phyloP scores from a whole-genome alignment of 2,888 invertebrate species.

The Dascillus cervinus region DNA sequence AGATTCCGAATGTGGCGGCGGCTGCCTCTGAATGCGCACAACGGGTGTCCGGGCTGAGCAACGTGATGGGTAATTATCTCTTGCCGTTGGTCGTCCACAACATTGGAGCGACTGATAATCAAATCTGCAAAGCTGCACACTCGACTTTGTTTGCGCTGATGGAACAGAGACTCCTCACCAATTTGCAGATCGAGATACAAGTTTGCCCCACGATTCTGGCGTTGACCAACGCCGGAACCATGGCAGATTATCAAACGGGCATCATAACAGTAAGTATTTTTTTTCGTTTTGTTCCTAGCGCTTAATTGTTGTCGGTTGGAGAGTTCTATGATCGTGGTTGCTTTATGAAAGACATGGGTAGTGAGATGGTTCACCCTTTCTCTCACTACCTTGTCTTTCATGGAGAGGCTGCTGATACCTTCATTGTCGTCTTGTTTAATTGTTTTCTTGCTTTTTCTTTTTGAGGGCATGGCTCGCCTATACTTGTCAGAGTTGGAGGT shows the following conservation, averaged over 20 bases:
- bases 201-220: conserved; percentile 58
- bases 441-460: not conserved
- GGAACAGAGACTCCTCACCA: conserved; percentile 55
- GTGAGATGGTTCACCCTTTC: conserved; percentile 79
- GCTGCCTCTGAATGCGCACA: conserved; percentile 48
- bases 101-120: conserved; percentile 51
- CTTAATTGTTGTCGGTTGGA: not conserved
- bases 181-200: conserved; percentile 53
- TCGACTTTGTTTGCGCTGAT: conserved; percentile 54
- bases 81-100: conserved; percentile 56
- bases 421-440: no score
- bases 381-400: conserved; percentile 99
- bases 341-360: conserved; percentile 96
- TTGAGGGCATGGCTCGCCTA: conserved; percentile 23
- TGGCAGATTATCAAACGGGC: conserved; percentile 47
- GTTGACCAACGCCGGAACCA: conserved; percentile 45
- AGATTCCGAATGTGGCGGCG: conserved; percentile 57
- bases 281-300: no score
- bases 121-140: conserved; percentile 61
- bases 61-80: conserved; percentile 51
- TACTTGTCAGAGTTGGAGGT: conserved; percentile 53
- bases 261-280: conserved; percentile 49
- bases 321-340: conserved; percentile 31
- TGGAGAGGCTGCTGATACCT: conserved; percentile 59
- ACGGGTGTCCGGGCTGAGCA: conserved; percentile 41